Base-by-base conservation (phyloP, 2,797 vertebrate genomes). In the Moxostoma hubbsi region DNA sequence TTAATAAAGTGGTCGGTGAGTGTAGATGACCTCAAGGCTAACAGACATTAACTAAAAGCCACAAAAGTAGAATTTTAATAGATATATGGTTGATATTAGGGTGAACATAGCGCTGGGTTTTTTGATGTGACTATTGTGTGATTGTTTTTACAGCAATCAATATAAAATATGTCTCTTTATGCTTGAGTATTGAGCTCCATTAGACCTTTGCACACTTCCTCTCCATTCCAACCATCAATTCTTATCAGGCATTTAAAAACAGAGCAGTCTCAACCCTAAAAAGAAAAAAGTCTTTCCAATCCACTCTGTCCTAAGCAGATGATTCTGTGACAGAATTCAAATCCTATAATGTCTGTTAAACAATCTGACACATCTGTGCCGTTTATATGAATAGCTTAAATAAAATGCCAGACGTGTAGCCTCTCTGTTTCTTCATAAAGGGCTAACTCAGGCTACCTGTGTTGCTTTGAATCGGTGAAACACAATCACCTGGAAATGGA, bases 371-470 rank as follows among this genome's bases (percentile, higher is more conserved):
- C 9, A 2, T 78, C 58, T 46, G 12, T 49, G 16, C 51, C 13
- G n/a, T 54, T 71, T 50, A 71, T 46, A 64, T 57, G 6, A 79
- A 72, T 58, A 64, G 68, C 51, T 49, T 64, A 51, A 64, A 79
- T 71, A 64, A 65, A 63, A 72, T 65, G 11, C 5, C 59, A 63
- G 36, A 12, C 5, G 0, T 65, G 58, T n/a, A 70, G 9, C 15
- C 4, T 49, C 43, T 65, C 12, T 49, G 36, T 72, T 79, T 9
- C 49, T 72, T 72, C 13, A 64, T 24, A 79, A 79, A 57, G 51
- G 59, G 43, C 77, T 72, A 55, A 63, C 49, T 11, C 18, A 9
- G 45, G 4, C 65, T 55, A 61, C 16, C 47, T n/a, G 0, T 1
- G 10, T n/a, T 5, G 1, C 57, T 77, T 68, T 61, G 18, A 69